phyloP scores from a whole-genome alignment of 2,797 vertebrate species.

The Erithacus rubecula region DNA sequence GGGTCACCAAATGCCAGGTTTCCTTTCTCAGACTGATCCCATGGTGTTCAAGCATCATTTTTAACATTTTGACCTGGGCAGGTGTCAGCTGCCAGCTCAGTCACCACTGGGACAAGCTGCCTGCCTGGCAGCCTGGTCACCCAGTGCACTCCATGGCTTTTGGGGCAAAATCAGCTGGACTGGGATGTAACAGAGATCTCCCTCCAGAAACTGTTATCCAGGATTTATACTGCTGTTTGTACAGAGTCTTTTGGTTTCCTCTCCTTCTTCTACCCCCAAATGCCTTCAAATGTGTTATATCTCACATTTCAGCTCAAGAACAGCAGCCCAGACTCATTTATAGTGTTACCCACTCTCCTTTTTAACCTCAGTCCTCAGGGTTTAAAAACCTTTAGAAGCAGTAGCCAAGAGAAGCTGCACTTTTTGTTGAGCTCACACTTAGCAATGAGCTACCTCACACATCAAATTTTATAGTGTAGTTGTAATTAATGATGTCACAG shows the following conservation, averaged over 20 bases:
- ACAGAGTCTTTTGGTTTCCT: neutral
- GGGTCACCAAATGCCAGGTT: neutral
- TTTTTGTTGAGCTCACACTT: neutral
- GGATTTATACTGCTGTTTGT: fast-evolving
- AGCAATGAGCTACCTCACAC: neutral
- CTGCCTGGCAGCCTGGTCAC: neutral
- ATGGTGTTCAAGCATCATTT: fast-evolving
- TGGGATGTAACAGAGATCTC: fast-evolving
- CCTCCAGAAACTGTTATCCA: neutral
- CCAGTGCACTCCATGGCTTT: fast-evolving
- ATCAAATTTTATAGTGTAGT: neutral
- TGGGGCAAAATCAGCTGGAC: neutral
- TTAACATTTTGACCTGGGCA: neutral
- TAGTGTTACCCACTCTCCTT: neutral
- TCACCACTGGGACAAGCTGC: fast-evolving
- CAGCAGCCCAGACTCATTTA: neutral
- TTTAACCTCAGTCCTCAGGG: neutral
- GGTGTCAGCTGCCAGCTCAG: neutral
- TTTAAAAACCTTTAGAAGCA: neutral
- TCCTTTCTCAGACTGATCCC: neutral
- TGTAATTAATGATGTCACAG: neutral
- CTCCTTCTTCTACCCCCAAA: fast-evolving
- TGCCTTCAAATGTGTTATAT: neutral
- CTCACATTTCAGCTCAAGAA: neutral
- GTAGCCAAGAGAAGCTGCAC: neutral